Percentiles rank a stretch among this genome's conserved stretches.
phyloP scores from a whole-genome alignment of 92 coral and sea anemone genomes.

The Porites divaricata region DNA sequence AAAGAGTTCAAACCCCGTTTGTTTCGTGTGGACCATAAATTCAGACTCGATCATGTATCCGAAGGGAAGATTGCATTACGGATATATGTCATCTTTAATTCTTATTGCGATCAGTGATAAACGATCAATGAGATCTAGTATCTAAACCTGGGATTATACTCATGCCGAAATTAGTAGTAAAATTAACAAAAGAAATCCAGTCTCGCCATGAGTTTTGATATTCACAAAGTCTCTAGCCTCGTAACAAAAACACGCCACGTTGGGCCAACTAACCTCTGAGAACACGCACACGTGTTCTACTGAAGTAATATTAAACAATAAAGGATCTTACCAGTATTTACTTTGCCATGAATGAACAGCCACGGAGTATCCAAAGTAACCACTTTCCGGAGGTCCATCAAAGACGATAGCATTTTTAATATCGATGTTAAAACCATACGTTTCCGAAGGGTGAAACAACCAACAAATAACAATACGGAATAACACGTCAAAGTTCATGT shows the following conservation, averaged over 20 bases:
- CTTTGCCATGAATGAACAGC: slow-evolving; percentile 48
- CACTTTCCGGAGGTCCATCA: slow-evolving; percentile 35
- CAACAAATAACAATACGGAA: neutral
- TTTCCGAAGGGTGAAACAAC: neutral
- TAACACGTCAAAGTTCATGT: neutral
- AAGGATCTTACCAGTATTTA: slow-evolving; percentile 49
- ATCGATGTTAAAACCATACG: slow-evolving; percentile 60
- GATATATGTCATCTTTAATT: neutral
- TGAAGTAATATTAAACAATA: neutral
- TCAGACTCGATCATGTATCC: neutral
- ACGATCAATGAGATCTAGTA: neutral
- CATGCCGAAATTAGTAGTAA: neutral
- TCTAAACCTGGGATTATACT: neutral
- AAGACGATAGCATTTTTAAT: slow-evolving; percentile 40
- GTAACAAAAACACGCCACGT: neutral
- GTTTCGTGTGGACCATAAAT: neutral
- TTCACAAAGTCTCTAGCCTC: neutral
- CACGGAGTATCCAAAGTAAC: slow-evolving; percentile 67
- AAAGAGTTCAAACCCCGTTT: neutral
- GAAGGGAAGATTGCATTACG: neutral
- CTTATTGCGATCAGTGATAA: neutral
- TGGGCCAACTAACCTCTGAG: neutral
- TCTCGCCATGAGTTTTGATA: neutral
- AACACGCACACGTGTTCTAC: neutral
- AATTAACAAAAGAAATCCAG: neutral